Percentiles rank a stretch among this genome's conserved stretches.
These are phyloP conservation scores for Enteromius viviparus DNA, from an alignment of 2,797 vertebrate genomes.

Conservation along the genomic window DNA sequence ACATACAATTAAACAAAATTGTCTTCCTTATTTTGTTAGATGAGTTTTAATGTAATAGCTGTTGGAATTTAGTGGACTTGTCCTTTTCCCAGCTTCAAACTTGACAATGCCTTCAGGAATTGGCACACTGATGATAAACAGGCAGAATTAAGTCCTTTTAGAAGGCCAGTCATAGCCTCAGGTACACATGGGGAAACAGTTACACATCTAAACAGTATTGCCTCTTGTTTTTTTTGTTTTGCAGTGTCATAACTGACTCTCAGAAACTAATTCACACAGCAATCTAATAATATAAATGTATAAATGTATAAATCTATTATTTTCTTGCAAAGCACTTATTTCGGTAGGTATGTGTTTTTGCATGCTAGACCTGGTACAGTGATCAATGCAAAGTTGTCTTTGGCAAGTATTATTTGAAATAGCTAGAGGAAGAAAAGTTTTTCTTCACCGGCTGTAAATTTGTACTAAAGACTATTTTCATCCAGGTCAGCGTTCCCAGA, in stretches of 20 bases:
- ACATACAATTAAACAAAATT: neutral
- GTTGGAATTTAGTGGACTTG: neutral
- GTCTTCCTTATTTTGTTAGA: neutral
- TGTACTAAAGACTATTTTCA: conserved; percentile 73
- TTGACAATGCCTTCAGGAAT: conserved; percentile 62
- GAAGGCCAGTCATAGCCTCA: conserved; percentile 62
- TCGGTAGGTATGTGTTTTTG: conserved; percentile 51
- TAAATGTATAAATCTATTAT: no score
- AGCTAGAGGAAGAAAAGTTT: conserved; percentile 73
- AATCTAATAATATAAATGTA: conserved; percentile 44
- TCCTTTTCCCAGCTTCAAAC: conserved; percentile 20
- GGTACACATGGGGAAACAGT: conserved; percentile 71
- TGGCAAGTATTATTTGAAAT: conserved; percentile 76
- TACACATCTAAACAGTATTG: conserved; percentile 34
- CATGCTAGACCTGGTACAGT: conserved; percentile 71
- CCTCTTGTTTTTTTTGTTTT: conserved; percentile 11
- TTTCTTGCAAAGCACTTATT: conserved; percentile 59
- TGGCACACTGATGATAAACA: conserved; percentile 52
- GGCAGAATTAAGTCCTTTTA: conserved; percentile 49
- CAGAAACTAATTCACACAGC: neutral
- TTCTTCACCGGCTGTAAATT: conserved; percentile 79
- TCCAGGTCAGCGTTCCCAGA: conserved; percentile 63
- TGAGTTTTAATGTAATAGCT: neutral
- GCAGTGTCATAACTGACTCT: conserved; percentile 43
- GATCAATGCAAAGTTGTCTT: conserved; percentile 76